Evolutionary conservation across 2,113 vertebrate genomes (phyloP).

Genomic region (Vulpes vulpes): DNA sequence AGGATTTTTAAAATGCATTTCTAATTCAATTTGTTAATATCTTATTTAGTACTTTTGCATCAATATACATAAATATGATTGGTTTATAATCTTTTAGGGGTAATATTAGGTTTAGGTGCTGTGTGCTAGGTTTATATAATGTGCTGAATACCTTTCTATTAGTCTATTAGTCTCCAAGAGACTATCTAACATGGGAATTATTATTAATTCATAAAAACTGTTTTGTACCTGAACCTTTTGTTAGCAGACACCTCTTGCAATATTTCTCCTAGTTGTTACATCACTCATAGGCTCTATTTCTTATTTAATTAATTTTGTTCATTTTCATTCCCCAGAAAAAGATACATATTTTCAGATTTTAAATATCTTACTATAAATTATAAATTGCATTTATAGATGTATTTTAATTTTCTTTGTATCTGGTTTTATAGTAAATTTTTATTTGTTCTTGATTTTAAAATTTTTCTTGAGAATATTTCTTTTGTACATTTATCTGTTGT

Average conservation of each 20-base stretch:
- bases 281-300: background rate
- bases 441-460: background rate
- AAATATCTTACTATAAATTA: background rate
- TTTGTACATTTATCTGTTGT: background rate
- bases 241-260: background rate
- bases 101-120: background rate
- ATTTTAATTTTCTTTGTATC: background rate
- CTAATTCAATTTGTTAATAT: background rate
- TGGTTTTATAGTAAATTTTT: background rate
- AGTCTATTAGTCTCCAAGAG: background rate
- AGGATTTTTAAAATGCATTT: background rate
- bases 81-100: background rate
- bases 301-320: background rate
- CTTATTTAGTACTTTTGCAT: background rate
- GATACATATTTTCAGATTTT: background rate
- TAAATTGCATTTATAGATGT: background rate
- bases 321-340: background rate
- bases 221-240: background rate
- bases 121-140: background rate
- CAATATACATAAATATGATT: background rate
- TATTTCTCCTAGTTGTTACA: background rate
- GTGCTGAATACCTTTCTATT: background rate
- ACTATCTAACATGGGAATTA: background rate
- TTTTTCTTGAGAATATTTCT: background rate
- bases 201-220: background rate